A percentile compares a stretch with the other conserved stretches of the same genome.
Conservation (phyloP, 2,888 invertebrate genomes). For the Resseliella maxima region DNA sequence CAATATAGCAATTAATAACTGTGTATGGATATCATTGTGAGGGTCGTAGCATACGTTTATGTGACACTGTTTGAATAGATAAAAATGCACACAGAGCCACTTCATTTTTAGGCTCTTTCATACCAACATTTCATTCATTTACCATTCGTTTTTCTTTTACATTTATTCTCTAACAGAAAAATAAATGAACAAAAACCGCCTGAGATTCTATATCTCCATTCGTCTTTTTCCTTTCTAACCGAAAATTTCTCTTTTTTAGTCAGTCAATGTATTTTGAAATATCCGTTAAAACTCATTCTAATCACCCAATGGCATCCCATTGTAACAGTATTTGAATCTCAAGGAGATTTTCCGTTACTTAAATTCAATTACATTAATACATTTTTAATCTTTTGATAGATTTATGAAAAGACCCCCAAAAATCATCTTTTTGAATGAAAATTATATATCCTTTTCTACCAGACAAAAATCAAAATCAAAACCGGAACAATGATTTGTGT, state of each 20-base stretch:
- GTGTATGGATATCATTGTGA: neutral
- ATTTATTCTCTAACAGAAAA: too few species aligned
- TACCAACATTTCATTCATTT: too few species aligned
- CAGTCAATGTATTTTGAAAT: neutral
- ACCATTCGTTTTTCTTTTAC: too few species aligned
- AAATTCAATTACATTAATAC: slow-evolving; percentile 36
- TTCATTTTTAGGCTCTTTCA: neutral
- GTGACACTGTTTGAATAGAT: neutral
- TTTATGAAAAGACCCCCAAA: slow-evolving; percentile 36
- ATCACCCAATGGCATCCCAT: neutral
- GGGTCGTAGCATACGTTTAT: slow-evolving; percentile 4
- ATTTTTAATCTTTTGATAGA: slow-evolving; percentile 43
- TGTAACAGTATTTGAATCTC: slow-evolving; percentile 8
- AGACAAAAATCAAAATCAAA: neutral
- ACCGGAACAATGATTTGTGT: neutral
- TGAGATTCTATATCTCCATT: too few species aligned
- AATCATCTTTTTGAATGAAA: slow-evolving; percentile 20
- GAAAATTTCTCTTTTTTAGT: too few species aligned
- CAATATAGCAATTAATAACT: neutral
- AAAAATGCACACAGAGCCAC: neutral
- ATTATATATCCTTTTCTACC: neutral
- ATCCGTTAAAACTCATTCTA: neutral
- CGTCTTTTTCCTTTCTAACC: too few species aligned
- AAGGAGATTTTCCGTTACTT: neutral
- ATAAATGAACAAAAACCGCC: too few species aligned